Base-by-base conservation (phyloP, 2,113 vertebrate genomes). In the Otus sunia region DNA sequence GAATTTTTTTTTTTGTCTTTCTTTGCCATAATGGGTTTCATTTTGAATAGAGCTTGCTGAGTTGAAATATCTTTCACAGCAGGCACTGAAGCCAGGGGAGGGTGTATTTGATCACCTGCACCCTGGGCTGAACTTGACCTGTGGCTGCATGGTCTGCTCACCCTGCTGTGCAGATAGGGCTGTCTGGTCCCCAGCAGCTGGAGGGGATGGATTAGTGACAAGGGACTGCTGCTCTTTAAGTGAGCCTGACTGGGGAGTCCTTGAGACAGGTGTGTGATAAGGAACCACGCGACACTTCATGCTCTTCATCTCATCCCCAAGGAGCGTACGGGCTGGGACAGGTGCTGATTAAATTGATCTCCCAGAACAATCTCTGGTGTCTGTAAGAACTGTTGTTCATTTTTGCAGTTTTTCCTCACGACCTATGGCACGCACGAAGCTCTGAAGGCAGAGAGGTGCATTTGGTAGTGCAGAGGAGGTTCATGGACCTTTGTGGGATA, bases 401-500 rank as follows among this genome's bases (percentile, higher is more conserved):
- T 45, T 66, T 19, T 37, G 30, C 53, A 55, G 66, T 59, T 84
- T 37, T n/a, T 84, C 15, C 47, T 79, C 12, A 15, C 9, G 7
- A 41, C 26, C n/a, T 10, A 6, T 1, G 22, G 37, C 43, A 55
- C 0, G 1, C 15, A 4, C 0, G 1, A 49, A 41, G 39, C 47
- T 67, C 37, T 60, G 45, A 27, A 50, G 47, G 64, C 52, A 50
- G 39, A 43, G 26, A 17, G 32, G 22, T 20, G 7, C 30, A 4
- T 41, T 12, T 27, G n/a, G n/a, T 66, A 58, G 30, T 16, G 47
- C 23, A 32, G 59, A 74, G 25, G 37, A 34, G 10, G 43, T 63
- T 36, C 2, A 1, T 4, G 4, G 62, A 49, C 30, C 34, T 64
- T 58, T 59, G 26, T 25, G 73, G 1, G 0, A 63, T 66, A 4